Conservation (phyloP, 2,113 vertebrate species). For the Merops nubicus region DNA sequence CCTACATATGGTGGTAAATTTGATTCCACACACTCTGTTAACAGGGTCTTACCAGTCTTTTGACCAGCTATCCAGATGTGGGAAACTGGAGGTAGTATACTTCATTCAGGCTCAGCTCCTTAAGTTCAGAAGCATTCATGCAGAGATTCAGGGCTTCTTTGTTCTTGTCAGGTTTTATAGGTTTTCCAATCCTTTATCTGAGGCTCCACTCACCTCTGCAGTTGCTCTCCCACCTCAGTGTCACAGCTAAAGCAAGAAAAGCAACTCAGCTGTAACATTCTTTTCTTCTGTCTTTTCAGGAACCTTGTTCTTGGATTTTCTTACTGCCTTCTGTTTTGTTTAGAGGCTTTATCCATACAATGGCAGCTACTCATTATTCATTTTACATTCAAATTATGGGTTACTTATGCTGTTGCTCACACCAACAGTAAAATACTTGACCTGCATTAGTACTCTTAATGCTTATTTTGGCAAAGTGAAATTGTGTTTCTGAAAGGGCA, state of each 20-base stretch:
- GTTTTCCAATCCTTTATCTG: not conserved
- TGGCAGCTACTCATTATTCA: not conserved
- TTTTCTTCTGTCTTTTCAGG: not conserved
- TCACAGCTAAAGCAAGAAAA: not conserved
- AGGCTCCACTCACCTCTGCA: not conserved
- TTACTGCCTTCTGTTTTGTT: not conserved
- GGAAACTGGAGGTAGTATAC: not conserved
- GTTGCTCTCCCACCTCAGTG: not conserved
- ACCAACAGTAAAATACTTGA: not conserved
- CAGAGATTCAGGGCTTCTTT: not conserved
- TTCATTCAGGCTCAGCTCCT: not conserved
- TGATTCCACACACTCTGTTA: not conserved
- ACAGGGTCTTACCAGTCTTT: not conserved
- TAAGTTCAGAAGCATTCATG: not conserved
- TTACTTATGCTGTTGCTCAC: not conserved
- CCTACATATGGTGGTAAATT: not conserved
- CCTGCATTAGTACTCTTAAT: not conserved
- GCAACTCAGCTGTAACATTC: not conserved
- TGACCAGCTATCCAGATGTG: not conserved
- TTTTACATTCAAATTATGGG: not conserved
- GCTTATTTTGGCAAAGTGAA: not conserved
- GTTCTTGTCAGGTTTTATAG: not conserved
- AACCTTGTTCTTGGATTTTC: not conserved
- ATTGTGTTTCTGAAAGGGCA: not conserved
- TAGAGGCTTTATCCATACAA: not conserved